Percentiles rank a stretch among this genome's conserved stretches.
Conservation (phyloP, 2,113 vertebrate species). For the Pelusios castaneus region DNA sequence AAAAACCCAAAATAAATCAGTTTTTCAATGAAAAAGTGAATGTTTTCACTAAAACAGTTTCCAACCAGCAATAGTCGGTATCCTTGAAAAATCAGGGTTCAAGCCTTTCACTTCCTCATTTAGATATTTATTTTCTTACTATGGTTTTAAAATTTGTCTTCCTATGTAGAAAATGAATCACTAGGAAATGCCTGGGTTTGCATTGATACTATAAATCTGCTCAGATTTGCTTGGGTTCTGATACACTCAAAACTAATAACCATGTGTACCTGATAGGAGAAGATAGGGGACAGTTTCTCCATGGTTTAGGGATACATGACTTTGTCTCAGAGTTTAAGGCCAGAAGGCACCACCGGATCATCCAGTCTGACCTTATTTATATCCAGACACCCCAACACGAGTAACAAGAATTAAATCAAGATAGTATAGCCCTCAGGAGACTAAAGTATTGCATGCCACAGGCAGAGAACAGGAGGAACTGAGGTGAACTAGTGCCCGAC, state of each 20-base stretch:
- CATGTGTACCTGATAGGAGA: not conserved
- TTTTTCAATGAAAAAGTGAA: not conserved
- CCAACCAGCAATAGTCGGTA: not conserved
- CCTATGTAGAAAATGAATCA: not conserved
- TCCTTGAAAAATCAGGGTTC: not conserved
- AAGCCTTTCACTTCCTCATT: not conserved
- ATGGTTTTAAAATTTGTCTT: not conserved
- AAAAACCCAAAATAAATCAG: not conserved
- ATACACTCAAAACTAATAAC: not conserved
- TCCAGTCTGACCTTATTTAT: not conserved
- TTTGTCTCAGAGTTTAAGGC: not conserved
- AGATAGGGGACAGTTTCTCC: not conserved
- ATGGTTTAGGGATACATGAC: not conserved
- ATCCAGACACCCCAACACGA: not conserved
- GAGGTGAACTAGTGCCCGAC: not conserved
- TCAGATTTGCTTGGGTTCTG: not conserved
- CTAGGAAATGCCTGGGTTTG: not conserved
- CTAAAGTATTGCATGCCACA: not conserved
- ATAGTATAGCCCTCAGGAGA: not conserved
- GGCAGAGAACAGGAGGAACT: not conserved
- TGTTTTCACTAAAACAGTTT: not conserved
- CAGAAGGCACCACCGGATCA: not conserved
- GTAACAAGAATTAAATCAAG: not conserved
- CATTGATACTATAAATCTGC: not conserved
- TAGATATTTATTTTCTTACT: not conserved